phyloP scores from a whole-genome alignment of 2,888 invertebrate species.

The Oeneis ivallda region DNA sequence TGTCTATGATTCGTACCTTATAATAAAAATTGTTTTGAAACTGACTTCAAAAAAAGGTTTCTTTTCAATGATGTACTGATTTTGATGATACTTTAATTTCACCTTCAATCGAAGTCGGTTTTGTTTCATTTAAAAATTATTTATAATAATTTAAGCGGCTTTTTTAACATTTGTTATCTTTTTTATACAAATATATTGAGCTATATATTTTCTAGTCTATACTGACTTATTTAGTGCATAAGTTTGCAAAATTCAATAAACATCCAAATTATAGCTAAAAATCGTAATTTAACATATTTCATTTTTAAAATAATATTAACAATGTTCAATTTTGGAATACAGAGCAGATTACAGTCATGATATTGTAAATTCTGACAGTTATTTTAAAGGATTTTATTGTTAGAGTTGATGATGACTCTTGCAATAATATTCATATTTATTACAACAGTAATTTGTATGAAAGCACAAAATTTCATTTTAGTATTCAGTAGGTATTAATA shows the following conservation, averaged over 20 bases:
- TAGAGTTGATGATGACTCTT: too few relatives aligned
- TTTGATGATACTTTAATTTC: neutral
- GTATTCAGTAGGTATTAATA: too few relatives aligned
- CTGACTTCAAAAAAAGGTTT: slow-evolving; percentile 5
- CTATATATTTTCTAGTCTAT: slow-evolving; percentile 21
- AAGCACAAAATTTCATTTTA: too few relatives aligned
- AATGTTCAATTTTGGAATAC: neutral
- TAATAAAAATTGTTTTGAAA: neutral
- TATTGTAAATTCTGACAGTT: neutral
- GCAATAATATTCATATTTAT: neutral
- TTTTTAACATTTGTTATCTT: slow-evolving; percentile 1
- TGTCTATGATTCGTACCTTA: slow-evolving; percentile 4
- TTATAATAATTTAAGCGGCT: slow-evolving; percentile 19
- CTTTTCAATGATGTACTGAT: neutral
- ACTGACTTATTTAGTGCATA: slow-evolving; percentile 28
- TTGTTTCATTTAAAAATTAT: neutral
- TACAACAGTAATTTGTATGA: neutral
- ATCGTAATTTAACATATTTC: neutral
- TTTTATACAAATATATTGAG: slow-evolving; percentile 25
- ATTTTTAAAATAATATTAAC: neutral
- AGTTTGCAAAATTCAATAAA: neutral
- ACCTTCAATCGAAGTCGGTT: neutral
- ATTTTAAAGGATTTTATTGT: too few relatives aligned
- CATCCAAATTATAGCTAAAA: neutral
- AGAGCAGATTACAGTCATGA: neutral